Evolutionary conservation across 2,113 vertebrate genomes (phyloP), one percentile per base, ranked within the genome.

Genomic region (Mesocricetus auratus): DNA sequence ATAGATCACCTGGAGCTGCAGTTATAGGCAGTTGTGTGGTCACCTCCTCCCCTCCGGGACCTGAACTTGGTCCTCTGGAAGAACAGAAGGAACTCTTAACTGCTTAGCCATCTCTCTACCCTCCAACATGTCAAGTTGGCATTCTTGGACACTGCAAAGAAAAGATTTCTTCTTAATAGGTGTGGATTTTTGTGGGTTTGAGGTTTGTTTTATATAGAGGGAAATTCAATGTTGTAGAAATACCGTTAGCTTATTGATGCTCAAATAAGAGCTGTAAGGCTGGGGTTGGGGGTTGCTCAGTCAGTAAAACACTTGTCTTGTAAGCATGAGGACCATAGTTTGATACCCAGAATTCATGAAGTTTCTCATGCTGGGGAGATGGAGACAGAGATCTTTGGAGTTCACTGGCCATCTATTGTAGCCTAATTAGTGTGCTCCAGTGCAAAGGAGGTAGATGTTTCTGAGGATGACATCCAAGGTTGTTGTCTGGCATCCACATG

Each of bases 141-240:
- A 22, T 60, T 86, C 21, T 81, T 90, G 15, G 47, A 94, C 45
- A 53, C 12, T 60, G 79, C 58, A 22, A 71, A 29, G 21, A 81
- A 53, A 92, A 39, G 42, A 13, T 93, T 91, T 88, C 64, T 89
- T 53, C 88, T 90, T 53, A 69, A 66, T 88, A 82, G 42, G 13
- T 68, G 13, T 73, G 33, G 56, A 45, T 77, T 47, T 86, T 85
- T 11, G 10, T 78, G 53, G 10, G 71, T 86, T 86, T 87, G 39
- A 21, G 75, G 15, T 58, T 82, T 13, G 53, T 58, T 78, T 90
- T 92, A 86, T 92, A 39, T 81, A 90, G 5, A 66, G 33, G 26
- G 26, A 90, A 82, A 26, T 26, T 74, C 31, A 56, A 5, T 66
- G 19, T 88, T 47, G 58, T 66, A 50, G 45, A 73, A 93, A n/a